Conservation (phyloP, 2,113 vertebrate genomes). For the Bos taurus region ARS-UCD2.0 NC_037347.1:61786501-61787000, state of each 20-base stretch:
- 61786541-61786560: rapidly evolving
- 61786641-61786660: not conserved
- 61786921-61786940: not conserved
- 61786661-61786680: not conserved
- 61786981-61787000: not conserved
- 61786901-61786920: not conserved
- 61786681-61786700: not conserved
- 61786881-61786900: not conserved
- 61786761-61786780: not conserved
- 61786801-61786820: not conserved
- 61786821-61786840: too few species aligned
- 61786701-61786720: not conserved
- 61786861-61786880: too few species aligned
- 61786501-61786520: not conserved
- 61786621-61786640: not conserved
- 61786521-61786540: not conserved
- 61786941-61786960: not conserved
- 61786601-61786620: not conserved
- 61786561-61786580: not conserved
- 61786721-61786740: not conserved
- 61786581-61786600: not conserved
- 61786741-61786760: not conserved
- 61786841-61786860: rapidly evolving
- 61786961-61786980: not conserved
- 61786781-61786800: not conserved